Evolutionary conservation across 2,113 vertebrate species (phyloP).

Genomic region (Eulacestoma nigropectus): DNA sequence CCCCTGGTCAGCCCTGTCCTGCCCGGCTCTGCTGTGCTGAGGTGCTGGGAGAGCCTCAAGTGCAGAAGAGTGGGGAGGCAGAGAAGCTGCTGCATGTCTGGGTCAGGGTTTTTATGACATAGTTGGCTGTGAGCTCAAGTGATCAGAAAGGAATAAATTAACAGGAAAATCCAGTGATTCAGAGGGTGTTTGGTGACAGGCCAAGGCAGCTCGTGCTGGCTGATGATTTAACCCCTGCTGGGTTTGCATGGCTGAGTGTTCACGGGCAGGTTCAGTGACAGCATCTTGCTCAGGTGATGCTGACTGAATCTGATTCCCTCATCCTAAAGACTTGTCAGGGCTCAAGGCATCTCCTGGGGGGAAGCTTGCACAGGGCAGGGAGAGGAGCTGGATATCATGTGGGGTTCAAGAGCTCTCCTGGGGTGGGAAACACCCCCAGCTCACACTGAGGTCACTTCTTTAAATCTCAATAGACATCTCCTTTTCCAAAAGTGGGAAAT

Average conservation of each 20-base stretch:
- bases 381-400: not conserved
- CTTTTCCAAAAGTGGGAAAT: not conserved
- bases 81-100: not conserved
- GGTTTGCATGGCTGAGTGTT: not conserved
- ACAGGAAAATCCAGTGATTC: conserved; percentile 13
- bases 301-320: not conserved
- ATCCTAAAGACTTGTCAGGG: not conserved
- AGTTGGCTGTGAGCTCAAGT: not conserved
- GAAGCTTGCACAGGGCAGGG: not conserved
- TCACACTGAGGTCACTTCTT: not conserved
- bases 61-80: not conserved
- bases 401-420: not conserved
- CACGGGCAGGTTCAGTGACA: not conserved
- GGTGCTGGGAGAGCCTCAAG: not conserved
- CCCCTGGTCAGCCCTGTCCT: not conserved
- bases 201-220: not conserved
- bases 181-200: not conserved
- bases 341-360: not conserved
- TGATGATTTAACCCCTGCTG: not conserved
- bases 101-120: not conserved
- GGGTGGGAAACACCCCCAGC: not conserved
- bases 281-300: not conserved
- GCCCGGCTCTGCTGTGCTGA: not conserved
- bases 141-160: conserved; percentile 19
- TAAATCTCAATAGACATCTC: not conserved